Evolutionary conservation across 2,888 invertebrate species (phyloP), one percentile per base, ranked within the genome.

Genomic region (Tachina lurida): DNA sequence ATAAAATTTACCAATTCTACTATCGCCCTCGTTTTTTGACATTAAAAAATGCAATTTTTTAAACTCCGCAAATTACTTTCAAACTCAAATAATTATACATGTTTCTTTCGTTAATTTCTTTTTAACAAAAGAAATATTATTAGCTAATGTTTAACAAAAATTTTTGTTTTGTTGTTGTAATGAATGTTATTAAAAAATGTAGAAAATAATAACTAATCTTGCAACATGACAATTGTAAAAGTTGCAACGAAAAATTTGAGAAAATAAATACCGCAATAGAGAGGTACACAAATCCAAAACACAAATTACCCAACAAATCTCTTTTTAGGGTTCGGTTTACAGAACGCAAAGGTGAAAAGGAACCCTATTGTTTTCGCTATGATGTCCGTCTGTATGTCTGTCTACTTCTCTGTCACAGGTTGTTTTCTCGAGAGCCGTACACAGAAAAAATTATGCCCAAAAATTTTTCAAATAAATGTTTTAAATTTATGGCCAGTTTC

Each of bases 41-140:
- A 65, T 73, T 84, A 31, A 19, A 31, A 19, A 54, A 39, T 49
- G 47, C 60, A 81, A 49, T 77, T 73, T 58, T 19, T 74, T 54
- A 43, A 62, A 1, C 7, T 10, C 19, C 52, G 41, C 62, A 62
- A 74, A 74, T 74, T 49, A 74, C 74, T 63, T 75, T 75, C 49
- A 63, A 52, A 41, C 41, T 47, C 3, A 47, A 13, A 13, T 41
- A 31, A 31, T 31, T 31, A 31, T 31, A 31, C 31, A 31, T 65
- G 8, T 65, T 15, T 47, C 4, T 65, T 19, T 15, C 9, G 1
- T 62, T 54, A 17, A 54, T 19, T 10, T 54, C 4, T 2, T 17
- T n/a, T 17, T 54, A 22, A 56, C 22, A 19, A 63, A 43, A 63
- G 45, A 45, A 45, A 63, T 60, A 60, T 60, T 60, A 41, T 12